Evolutionary conservation across 2,797 vertebrate species (phyloP), one percentile per base, ranked within the genome.

Genomic region (Galagoides demidoff): DNA sequence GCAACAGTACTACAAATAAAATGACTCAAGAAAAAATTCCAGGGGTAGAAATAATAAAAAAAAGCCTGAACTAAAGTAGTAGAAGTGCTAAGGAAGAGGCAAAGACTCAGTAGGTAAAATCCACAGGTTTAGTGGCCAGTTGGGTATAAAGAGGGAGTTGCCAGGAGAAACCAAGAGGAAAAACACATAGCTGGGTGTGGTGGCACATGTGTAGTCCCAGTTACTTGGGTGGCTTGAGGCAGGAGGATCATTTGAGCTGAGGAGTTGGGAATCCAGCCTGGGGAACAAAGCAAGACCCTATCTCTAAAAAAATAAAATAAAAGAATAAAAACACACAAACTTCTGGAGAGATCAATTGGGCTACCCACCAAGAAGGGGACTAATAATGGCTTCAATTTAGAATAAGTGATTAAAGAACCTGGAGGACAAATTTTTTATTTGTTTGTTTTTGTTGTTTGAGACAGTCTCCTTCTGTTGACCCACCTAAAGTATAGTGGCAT

Each of bases 11-110:
- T 27, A 89, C 29, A 74, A 83, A 66, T 39, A 57, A 92, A 90
- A 94, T 17, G 22, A 93, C 61, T 96, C 22, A 70, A 92, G 52
- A 20, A 73, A 71, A 61, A 88, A 81, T 88, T 39, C n/a, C 39
- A 43, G 31, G 29, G 29, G 2, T 66, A 71, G 71, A 84, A 91
- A 84, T 9, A 23, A 52, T 43, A 14, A 31, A 57, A 31, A 57
- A 59, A 5, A 52, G 7, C 29, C 23, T 90, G 20, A 90, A 91
- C 10, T 63, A 85, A 20, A 27, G 20, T 37, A 91, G 17, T 0
- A 89, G n/a, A 91, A 52, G 1, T 57, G 63, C 20, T 19, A 10
- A 71, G 14, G 45, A 89, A 81, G 45, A 34, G 45, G 19, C 14
- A 90, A 55, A 89, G 23, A 57, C 31, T 87, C 37, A 85, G 52